phyloP scores from a whole-genome alignment of 2,797 vertebrate species.

The Pangasius mekongensis region DNA sequence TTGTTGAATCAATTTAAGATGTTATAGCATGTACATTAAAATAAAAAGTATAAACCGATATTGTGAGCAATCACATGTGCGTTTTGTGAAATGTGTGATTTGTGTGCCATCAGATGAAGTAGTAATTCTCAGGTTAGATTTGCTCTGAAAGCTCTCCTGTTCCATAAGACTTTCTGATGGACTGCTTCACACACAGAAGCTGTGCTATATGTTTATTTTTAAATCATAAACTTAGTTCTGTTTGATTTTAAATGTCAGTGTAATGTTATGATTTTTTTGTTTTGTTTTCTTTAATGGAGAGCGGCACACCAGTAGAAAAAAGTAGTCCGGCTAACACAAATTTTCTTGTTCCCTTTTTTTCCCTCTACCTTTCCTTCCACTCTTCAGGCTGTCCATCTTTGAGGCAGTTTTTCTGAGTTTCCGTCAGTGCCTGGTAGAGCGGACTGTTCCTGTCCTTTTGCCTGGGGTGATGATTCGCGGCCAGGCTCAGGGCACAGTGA shows the following conservation, averaged over 20 bases:
- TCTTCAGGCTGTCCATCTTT: slow-evolving; percentile 81
- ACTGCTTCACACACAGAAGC: neutral
- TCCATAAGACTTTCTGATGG: neutral
- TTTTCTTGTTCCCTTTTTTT: neutral
- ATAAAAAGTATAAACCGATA: neutral
- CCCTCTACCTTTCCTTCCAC: neutral
- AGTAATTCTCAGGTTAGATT: neutral
- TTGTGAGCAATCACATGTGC: neutral
- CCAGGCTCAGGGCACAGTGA: slow-evolving; percentile 77
- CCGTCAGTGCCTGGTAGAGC: slow-evolving; percentile 81
- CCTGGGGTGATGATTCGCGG: slow-evolving; percentile 79
- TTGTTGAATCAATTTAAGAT: neutral
- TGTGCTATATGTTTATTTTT: neutral
- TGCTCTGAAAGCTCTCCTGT: neutral
- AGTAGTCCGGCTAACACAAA: neutral
- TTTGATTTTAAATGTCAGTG: neutral
- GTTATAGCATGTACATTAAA: neutral
- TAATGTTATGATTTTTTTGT: neutral
- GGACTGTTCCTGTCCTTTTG: slow-evolving; percentile 79
- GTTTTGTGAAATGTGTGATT: neutral
- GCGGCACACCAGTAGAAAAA: neutral
- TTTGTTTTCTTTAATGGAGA: neutral
- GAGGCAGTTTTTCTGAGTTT: slow-evolving; percentile 83
- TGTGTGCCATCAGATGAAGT: no score
- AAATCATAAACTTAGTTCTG: neutral